Base-by-base conservation (phyloP, 2,113 vertebrate species). In the Phainopepla nitens region DNA sequence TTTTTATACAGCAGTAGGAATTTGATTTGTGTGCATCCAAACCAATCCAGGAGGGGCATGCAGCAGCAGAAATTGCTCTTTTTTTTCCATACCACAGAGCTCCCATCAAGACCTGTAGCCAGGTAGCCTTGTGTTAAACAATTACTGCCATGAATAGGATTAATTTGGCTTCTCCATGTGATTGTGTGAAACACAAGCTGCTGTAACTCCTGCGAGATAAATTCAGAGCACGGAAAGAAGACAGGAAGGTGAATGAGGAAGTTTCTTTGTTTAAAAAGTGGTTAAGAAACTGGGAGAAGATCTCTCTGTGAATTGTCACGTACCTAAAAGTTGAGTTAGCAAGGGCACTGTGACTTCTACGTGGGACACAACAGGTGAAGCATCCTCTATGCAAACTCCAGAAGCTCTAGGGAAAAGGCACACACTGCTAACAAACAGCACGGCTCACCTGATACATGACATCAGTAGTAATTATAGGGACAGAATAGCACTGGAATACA, bases 371-470 rank as follows among this genome's bases (percentile, higher is more conserved):
- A 31, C 3, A 36, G 6, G 1, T 23, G 31, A 70, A 81, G 22
- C 2, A 47, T 14, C 28, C 28, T 65, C 41, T 29, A 6, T 5
- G 14, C n/a, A 70, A 58, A 71, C 49, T 68, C 53, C 69, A 64
- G 44, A 58, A 88, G 47, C 33, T 45, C 15, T 0, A 42, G n/a
- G 51, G 60, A 71, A 35, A 61, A 78, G 53, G 36, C 8, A 0
- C 7, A 33, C 14, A 4, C 22, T 29, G 14, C 76, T 76, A 60
- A 49, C 36, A 60, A 64, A 53, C 24, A 69, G 62, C 60, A 66
- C 68, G 35, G 24, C 35, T 79, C 44, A 31, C 13, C 35, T 42
- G 51, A 58, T 49, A 36, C 75, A 47, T 0, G 0, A 51, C 36
- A 81, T 19, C 49, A 68, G 53, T 5, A 35, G 20, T 28, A 68